These are phyloP conservation scores for Hippopotamus amphibius DNA, from an alignment of 2,113 vertebrate species.

Conservation along the genomic window DNA sequence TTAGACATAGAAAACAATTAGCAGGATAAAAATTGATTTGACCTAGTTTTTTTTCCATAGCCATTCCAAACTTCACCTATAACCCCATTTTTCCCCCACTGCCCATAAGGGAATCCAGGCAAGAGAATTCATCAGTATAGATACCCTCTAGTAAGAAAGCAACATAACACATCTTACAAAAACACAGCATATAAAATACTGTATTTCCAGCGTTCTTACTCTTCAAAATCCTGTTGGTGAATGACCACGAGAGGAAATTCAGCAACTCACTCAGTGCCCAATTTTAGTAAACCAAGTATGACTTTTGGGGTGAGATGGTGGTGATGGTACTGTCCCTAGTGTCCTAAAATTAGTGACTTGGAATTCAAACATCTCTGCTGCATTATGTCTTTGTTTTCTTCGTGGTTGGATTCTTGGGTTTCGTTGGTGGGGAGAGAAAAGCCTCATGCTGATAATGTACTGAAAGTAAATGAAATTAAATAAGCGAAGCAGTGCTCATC, in stretches of 20 bases:
- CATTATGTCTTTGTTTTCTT: slow-evolving; percentile 76
- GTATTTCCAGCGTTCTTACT: not conserved
- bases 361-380: slow-evolving; percentile 57
- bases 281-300: slow-evolving; percentile 31
- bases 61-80: slow-evolving; percentile 21
- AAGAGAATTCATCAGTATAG: not conserved
- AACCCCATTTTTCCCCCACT: not conserved
- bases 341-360: slow-evolving; percentile 60
- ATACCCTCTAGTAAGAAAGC: slow-evolving; percentile 1
- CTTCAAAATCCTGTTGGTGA: slow-evolving; percentile 44
- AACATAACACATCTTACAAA: not conserved
- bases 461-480: slow-evolving; percentile 92
- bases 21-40: not conserved
- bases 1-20: not conserved
- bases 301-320: not conserved
- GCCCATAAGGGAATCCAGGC: not conserved
- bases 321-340: not conserved
- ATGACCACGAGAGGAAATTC: slow-evolving; percentile 47
- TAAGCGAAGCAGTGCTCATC: slow-evolving; percentile 86
- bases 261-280: not conserved
- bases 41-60: not conserved
- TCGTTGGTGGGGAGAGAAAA: slow-evolving; percentile 80
- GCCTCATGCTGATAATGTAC: slow-evolving; percentile 89
- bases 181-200: not conserved
- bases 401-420: slow-evolving; percentile 79